These are phyloP conservation scores for Micronycteris hirsuta DNA, from an alignment of 2,113 vertebrate species.

Conservation along the genomic window DNA sequence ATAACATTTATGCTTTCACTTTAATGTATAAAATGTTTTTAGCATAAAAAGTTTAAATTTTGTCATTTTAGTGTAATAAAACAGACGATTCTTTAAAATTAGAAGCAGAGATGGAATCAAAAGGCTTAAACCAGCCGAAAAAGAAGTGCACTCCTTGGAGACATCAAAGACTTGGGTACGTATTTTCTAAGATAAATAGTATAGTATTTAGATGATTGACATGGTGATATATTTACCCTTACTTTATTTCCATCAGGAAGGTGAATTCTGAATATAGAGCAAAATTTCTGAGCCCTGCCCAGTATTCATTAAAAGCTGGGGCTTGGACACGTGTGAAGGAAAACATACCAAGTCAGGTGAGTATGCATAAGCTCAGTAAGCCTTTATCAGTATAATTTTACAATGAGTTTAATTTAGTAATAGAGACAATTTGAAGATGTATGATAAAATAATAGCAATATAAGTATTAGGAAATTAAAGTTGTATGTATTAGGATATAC, in stretches of 20 bases:
- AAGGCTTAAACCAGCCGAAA: constrained; percentile 77
- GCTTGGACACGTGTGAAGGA: constrained; percentile 80
- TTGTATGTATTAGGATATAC: neutral
- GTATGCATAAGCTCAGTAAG: constrained; percentile 39
- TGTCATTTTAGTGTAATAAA: constrained; percentile 80
- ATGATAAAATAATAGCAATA: neutral
- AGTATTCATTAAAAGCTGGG: constrained; percentile 87
- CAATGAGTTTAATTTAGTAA: neutral
- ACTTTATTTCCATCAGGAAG: constrained; percentile 79
- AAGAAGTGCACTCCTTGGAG: constrained; percentile 74
- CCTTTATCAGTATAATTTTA: neutral
- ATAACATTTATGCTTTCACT: neutral
- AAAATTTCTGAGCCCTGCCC: constrained; percentile 88
- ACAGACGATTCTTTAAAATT: constrained; percentile 77
- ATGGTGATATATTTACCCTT: constrained; percentile 43
- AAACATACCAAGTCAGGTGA: constrained; percentile 78
- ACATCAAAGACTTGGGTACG: constrained; percentile 81
- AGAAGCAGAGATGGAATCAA: constrained; percentile 75
- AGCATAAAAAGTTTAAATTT: constrained; percentile 71
- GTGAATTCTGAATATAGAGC: constrained; percentile 89
- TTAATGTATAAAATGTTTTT: constrained; percentile 1
- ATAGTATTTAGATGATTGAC: constrained; percentile 45
- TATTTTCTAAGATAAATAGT: constrained; percentile 63
- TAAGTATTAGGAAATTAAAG: neutral
- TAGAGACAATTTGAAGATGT: neutral